These are phyloP conservation scores for Xerus inauris DNA, from an alignment of 2,113 vertebrate genomes.

Conservation along the genomic window DNA sequence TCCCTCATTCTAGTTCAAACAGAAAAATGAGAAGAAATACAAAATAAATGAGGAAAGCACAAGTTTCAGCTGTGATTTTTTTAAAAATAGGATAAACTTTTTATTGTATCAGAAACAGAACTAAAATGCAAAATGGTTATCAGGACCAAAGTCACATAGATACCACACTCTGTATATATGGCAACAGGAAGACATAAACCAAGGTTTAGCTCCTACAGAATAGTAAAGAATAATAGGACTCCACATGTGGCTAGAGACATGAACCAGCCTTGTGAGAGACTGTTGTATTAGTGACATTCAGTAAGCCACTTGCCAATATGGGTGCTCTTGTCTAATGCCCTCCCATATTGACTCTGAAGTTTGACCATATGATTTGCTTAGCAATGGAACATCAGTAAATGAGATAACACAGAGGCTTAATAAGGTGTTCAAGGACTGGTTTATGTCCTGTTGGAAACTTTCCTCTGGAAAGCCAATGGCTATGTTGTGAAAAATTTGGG, in stretches of 20 bases:
- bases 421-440: neutral
- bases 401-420: neutral
- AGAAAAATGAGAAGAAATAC: conserved; percentile 36
- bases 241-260: neutral
- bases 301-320: neutral
- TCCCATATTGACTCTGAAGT: neutral
- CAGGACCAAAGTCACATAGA: neutral
- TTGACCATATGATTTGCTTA: neutral
- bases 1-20: conserved; percentile 31
- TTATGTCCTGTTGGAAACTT: neutral
- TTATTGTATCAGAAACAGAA: neutral
- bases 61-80: neutral
- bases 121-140: conserved; percentile 29
- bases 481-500: neutral
- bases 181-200: neutral
- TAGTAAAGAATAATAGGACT: neutral
- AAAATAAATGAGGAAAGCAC: conserved; percentile 5
- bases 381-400: neutral
- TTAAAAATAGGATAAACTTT: neutral
- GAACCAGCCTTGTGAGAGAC: neutral
- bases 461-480: neutral
- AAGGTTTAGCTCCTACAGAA: neutral
- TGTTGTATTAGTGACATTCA: neutral
- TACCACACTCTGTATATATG: neutral
- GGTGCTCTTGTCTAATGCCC: neutral